These are phyloP conservation scores for Zapus hudsonius DNA, from an alignment of 2,113 vertebrate species.

Conservation along the genomic window DNA sequence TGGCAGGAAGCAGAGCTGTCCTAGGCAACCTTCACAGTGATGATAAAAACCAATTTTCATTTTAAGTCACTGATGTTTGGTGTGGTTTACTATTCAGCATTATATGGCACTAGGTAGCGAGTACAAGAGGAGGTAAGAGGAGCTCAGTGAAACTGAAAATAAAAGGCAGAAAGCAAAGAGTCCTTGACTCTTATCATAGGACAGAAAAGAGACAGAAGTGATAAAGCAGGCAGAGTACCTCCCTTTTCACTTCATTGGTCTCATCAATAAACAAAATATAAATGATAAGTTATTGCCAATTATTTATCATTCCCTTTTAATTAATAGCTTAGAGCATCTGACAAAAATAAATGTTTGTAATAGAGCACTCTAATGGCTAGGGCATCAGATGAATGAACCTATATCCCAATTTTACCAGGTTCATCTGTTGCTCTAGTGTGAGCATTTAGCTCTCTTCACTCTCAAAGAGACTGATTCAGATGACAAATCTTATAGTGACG, in stretches of 20 bases:
- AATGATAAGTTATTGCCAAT: background rate
- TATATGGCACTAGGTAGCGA: background rate
- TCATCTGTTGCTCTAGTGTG: background rate
- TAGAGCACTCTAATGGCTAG: constrained; percentile 3
- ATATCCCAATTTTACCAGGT: background rate
- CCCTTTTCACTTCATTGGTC: background rate
- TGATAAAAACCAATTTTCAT: background rate
- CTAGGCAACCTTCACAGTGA: background rate
- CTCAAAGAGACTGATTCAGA: background rate
- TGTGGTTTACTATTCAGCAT: background rate
- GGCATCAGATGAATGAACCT: background rate
- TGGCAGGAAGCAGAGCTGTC: background rate
- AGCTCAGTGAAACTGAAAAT: background rate
- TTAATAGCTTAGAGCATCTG: constrained; percentile 31
- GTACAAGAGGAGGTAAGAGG: background rate
- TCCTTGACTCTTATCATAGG: background rate
- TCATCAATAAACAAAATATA: background rate
- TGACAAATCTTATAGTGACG: background rate
- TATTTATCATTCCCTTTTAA: constrained; percentile 9
- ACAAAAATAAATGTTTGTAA: constrained; percentile 38
- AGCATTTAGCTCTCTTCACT: background rate
- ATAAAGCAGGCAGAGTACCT: background rate
- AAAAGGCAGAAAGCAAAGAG: background rate
- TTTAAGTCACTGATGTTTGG: background rate
- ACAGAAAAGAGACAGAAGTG: background rate